Percentiles rank a stretch among this genome's conserved stretches.
These are phyloP conservation scores for Polydesmus complanatus DNA, from an alignment of 2,888 invertebrate genomes.

Conservation along the genomic window DNA sequence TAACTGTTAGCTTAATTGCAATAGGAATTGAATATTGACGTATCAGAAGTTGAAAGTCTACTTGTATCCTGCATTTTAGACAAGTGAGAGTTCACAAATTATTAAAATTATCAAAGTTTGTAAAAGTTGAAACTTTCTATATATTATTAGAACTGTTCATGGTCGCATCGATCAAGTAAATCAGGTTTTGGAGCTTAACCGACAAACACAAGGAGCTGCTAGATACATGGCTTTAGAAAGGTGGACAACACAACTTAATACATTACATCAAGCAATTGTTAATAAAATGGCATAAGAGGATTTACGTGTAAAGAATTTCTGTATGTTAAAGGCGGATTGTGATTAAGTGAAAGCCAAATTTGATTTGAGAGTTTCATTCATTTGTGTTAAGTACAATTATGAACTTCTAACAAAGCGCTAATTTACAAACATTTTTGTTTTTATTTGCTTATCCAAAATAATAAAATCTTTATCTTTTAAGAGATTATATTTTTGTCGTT, in stretches of 20 bases:
- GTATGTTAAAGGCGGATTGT: too few relatives aligned
- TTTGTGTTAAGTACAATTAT: too few relatives aligned
- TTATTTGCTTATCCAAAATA: too few relatives aligned
- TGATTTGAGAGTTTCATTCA: too few relatives aligned
- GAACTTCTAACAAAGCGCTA: too few relatives aligned
- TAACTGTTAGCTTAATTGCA: conserved; percentile 4
- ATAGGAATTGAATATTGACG: conserved; percentile 73
- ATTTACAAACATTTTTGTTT: too few relatives aligned
- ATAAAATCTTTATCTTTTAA: too few relatives aligned
- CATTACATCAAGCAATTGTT: conserved; percentile 75
- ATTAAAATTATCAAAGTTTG: conserved; percentile 20
- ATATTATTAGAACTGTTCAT: conserved; percentile 34
- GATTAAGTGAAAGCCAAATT: too few relatives aligned
- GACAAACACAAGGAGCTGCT: conserved; percentile 60
- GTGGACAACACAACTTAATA: conserved; percentile 83
- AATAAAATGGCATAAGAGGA: conserved; percentile 81
- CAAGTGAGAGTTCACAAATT: conserved; percentile 49
- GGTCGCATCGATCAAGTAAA: conserved; percentile 64
- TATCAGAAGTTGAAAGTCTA: conserved; percentile 86
- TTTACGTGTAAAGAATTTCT: too few relatives aligned
- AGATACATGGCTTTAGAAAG: conserved; percentile 86
- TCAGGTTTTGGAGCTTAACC: conserved; percentile 73
- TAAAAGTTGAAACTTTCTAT: conserved; percentile 13
- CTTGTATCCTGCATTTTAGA: conserved; percentile 96
- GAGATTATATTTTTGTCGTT: too few relatives aligned